Evolutionary conservation across 2,113 vertebrate genomes (phyloP).

Genomic region (Tauraco erythrolophus): DNA sequence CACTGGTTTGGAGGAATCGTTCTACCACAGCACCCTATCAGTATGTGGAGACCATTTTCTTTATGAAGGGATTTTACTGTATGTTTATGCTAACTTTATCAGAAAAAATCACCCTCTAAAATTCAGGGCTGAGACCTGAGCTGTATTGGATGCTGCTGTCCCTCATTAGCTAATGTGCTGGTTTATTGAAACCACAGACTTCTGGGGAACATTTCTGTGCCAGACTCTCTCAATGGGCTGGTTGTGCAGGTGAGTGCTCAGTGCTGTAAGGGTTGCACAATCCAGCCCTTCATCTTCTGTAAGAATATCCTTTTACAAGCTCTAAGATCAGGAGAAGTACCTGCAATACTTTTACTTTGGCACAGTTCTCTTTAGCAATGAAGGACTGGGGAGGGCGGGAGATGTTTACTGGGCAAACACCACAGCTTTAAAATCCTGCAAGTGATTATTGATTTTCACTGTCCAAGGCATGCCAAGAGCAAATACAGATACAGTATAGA

Average conservation of each 20-base stretch:
- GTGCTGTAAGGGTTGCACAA: neutral
- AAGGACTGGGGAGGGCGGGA: neutral
- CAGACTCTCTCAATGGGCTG: neutral
- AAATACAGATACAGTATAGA: neutral
- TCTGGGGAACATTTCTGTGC: neutral
- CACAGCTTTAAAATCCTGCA: neutral
- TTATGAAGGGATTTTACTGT: neutral
- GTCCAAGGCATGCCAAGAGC: neutral
- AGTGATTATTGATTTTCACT: neutral
- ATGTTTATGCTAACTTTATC: neutral
- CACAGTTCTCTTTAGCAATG: neutral
- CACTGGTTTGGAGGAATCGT: neutral
- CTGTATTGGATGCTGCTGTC: neutral
- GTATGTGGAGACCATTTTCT: neutral
- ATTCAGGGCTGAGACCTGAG: neutral
- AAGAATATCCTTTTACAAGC: neutral
- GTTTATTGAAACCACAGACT: neutral
- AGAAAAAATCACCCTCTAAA: neutral
- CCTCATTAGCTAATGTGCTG: neutral
- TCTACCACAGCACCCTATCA: neutral
- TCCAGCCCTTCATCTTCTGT: neutral
- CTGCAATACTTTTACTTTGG: neutral
- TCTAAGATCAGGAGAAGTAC: neutral
- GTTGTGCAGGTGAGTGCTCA: neutral
- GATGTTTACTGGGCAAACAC: neutral